These are phyloP conservation scores for Alsophila aescularia DNA, from an alignment of 2,888 invertebrate genomes.

Conservation along the genomic window DNA sequence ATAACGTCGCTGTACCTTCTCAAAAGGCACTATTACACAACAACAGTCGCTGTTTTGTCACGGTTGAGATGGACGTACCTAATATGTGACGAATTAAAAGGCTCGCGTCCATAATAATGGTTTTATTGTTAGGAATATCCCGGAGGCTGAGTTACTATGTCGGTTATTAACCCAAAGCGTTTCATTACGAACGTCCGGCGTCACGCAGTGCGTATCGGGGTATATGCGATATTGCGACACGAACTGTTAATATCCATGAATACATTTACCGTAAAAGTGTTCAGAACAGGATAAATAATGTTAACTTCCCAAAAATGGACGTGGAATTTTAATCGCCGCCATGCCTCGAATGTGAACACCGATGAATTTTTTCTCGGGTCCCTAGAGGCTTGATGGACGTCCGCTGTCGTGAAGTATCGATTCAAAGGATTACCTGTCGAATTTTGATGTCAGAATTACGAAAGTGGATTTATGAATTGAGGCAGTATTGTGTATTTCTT, in stretches of 20 bases:
- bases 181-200: slow-evolving; percentile 73
- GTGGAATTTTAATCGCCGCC: slow-evolving; percentile 68
- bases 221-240: slow-evolving; percentile 73
- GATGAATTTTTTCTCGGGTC: slow-evolving; percentile 37
- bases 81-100: slow-evolving; percentile 25
- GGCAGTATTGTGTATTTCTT: slow-evolving; percentile 53
- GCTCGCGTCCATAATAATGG: slow-evolving; percentile 27
- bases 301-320: slow-evolving; percentile 59
- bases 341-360: slow-evolving; percentile 53
- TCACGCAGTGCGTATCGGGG: slow-evolving; percentile 69
- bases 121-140: slow-evolving; percentile 64
- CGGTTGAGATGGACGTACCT: slow-evolving; percentile 18
- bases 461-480: slow-evolving; percentile 61
- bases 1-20: slow-evolving; percentile 1
- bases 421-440: slow-evolving; percentile 66
- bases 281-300: slow-evolving; percentile 52
- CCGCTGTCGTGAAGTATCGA: slow-evolving; percentile 51
- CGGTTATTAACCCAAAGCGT: slow-evolving; percentile 72
- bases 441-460: slow-evolving; percentile 64
- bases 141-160: slow-evolving; percentile 50
- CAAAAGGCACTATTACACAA: slow-evolving; percentile 9
- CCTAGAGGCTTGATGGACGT: slow-evolving; percentile 41
- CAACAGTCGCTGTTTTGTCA: slow-evolving; percentile 9
- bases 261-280: slow-evolving; percentile 48
- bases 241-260: slow-evolving; percentile 42